Percentiles rank a stretch among this genome's conserved stretches.
Evolutionary conservation across 2,797 vertebrate genomes (phyloP).

Genomic region (Phrynocephalus guinanensis): DNA sequence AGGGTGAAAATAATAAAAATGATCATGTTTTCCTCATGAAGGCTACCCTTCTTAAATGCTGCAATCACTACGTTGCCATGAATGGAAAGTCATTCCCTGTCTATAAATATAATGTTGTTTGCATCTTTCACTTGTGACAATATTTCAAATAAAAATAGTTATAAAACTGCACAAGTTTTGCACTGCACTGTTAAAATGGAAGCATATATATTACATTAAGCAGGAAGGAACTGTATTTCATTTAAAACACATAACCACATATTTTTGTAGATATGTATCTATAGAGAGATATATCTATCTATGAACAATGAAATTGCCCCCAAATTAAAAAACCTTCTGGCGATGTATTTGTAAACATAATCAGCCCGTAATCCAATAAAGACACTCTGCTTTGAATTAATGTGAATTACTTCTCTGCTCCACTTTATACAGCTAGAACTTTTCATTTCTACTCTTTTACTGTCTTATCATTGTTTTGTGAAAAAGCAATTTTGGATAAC

Average conservation of each 20-base stretch:
- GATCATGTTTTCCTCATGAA: constrained; percentile 63
- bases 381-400: constrained; percentile 80
- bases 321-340: constrained; percentile 87
- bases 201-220: constrained; percentile 79
- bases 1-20: constrained; percentile 42
- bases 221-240: constrained; percentile 77
- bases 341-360: constrained; percentile 86
- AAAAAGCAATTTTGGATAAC: constrained; percentile 65
- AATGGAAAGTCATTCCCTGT: constrained; percentile 72
- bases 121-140: constrained; percentile 78
- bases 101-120: constrained; percentile 76
- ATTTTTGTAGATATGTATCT: constrained; percentile 86
- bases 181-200: constrained; percentile 76
- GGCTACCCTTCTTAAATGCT: constrained; percentile 64
- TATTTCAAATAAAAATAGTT: constrained; percentile 78
- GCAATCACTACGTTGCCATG: constrained; percentile 62
- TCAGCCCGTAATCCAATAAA: constrained; percentile 86
- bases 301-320: constrained; percentile 84
- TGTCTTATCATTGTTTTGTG: constrained; percentile 71
- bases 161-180: constrained; percentile 76
- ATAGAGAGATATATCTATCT: constrained; percentile 82
- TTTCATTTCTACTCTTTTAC: constrained; percentile 70
- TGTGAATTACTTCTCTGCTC: constrained; percentile 71
- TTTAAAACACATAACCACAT: constrained; percentile 84
- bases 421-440: constrained; percentile 73